A percentile compares a stretch with the other conserved stretches of the same genome.
phyloP scores from a whole-genome alignment of 2,888 invertebrate genomes.

The Muscina levida region DNA sequence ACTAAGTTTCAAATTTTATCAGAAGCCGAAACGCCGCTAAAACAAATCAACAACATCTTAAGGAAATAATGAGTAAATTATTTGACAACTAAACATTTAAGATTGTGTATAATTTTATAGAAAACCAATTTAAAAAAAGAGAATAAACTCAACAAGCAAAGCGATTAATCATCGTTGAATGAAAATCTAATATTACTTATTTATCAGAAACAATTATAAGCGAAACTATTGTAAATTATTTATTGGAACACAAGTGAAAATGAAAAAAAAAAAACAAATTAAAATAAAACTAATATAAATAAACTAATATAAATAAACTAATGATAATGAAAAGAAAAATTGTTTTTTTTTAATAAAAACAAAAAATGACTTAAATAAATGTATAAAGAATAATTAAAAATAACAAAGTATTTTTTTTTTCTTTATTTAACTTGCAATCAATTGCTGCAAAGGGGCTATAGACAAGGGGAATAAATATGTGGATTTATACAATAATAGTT shows the following conservation, averaged over 20 bases:
- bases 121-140: slow-evolving; percentile 35
- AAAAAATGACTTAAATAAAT: slow-evolving; percentile 21
- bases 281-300: slow-evolving; percentile 6
- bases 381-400: slow-evolving; percentile 8
- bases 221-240: slow-evolving; percentile 50
- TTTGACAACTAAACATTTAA: slow-evolving; percentile 26
- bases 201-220: slow-evolving; percentile 37
- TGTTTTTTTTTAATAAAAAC: slow-evolving; percentile 5
- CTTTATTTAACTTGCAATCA: too few species aligned
- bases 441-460: too few species aligned
- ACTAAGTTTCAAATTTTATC: too few species aligned
- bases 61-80: too few species aligned
- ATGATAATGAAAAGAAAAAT: slow-evolving; percentile 2
- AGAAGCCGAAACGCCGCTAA: too few species aligned
- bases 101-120: slow-evolving; percentile 48
- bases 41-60: too few species aligned
- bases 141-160: slow-evolving; percentile 33
- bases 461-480: too few species aligned
- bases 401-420: neutral
- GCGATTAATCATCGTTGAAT: neutral
- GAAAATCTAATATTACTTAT: slow-evolving; percentile 31
- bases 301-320: slow-evolving; percentile 8
- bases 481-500: too few species aligned
- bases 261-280: slow-evolving; percentile 12
- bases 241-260: slow-evolving; percentile 25